These are phyloP conservation scores for Oncorhynchus tshawytscha DNA, from an alignment of 2,113 vertebrate genomes.

Conservation along the genomic window DNA sequence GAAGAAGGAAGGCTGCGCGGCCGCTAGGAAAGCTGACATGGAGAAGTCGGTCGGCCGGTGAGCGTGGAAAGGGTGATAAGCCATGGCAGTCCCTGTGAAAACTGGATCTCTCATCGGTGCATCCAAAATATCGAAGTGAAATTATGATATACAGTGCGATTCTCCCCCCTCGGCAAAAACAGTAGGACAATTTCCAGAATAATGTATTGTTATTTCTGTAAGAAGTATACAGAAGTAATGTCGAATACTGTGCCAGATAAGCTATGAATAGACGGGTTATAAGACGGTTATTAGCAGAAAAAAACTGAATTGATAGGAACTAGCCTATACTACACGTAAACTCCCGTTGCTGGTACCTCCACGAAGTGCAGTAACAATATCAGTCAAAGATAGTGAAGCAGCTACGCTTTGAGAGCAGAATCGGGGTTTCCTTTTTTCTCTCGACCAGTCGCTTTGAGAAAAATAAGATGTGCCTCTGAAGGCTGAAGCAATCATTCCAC, in stretches of 20 bases:
- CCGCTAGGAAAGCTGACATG: slow-evolving; percentile 97
- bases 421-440: slow-evolving; percentile 41
- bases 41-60: slow-evolving; percentile 96
- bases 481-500: slow-evolving; percentile 69
- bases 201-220: slow-evolving; percentile 31
- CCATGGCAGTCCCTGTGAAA: slow-evolving; percentile 97
- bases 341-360: slow-evolving; percentile 52
- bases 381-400: slow-evolving; percentile 35
- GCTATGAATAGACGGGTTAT: slow-evolving; percentile 35
- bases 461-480: slow-evolving; percentile 51
- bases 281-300: slow-evolving; percentile 15
- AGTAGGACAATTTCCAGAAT: slow-evolving; percentile 41
- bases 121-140: slow-evolving; percentile 85
- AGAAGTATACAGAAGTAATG: slow-evolving; percentile 16
- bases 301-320: slow-evolving; percentile 27
- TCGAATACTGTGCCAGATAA: slow-evolving; percentile 18
- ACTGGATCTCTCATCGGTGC: slow-evolving; percentile 99
- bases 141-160: slow-evolving; percentile 70
- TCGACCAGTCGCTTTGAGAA: slow-evolving; percentile 55
- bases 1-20: slow-evolving; percentile 97
- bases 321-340: slow-evolving; percentile 33
- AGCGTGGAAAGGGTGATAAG: slow-evolving; percentile 99
- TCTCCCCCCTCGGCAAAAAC: slow-evolving; percentile 47
- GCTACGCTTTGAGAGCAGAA: slow-evolving; percentile 49
- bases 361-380: slow-evolving; percentile 54